A percentile compares a stretch with the other conserved stretches of the same genome.
These are phyloP conservation scores for Trematocara marginatum DNA, from an alignment of 2,113 vertebrate species.

Conservation along the genomic window DNA sequence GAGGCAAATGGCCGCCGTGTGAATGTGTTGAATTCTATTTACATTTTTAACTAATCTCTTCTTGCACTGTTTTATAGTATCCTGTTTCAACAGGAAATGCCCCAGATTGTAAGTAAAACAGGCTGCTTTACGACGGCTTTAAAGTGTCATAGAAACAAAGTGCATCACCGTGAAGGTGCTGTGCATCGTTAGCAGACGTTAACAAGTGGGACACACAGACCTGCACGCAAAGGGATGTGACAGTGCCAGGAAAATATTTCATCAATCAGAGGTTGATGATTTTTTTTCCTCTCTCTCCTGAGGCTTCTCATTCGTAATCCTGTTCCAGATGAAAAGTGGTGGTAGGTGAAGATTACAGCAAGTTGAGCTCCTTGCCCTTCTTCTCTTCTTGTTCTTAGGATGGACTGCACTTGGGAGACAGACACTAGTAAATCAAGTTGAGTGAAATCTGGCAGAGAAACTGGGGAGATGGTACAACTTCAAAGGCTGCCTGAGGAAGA, in stretches of 20 bases:
- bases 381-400: not conserved
- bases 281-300: not conserved
- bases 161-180: not conserved
- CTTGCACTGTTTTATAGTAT: not conserved
- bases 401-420: slow-evolving; percentile 1
- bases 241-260: slow-evolving; percentile 11
- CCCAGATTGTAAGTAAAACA: not conserved
- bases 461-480: slow-evolving; percentile 16
- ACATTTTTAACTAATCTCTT: not conserved
- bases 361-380: slow-evolving; percentile 20
- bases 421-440: slow-evolving; percentile 13
- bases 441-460: slow-evolving; percentile 17
- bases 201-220: slow-evolving; percentile 13
- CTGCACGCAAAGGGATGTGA: slow-evolving; percentile 11
- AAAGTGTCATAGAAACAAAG: not conserved
- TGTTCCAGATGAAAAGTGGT: not conserved
- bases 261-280: not conserved
- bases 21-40: not conserved
- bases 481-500: slow-evolving; percentile 34
- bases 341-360: slow-evolving; percentile 8
- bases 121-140: not conserved
- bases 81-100: not conserved
- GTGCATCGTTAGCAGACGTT: slow-evolving; percentile 14
- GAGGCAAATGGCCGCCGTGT: not conserved
- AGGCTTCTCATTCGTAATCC: not conserved